Base-by-base conservation (phyloP, 1,140 invertebrate genomes). In the Drosophila repleta region DNA sequence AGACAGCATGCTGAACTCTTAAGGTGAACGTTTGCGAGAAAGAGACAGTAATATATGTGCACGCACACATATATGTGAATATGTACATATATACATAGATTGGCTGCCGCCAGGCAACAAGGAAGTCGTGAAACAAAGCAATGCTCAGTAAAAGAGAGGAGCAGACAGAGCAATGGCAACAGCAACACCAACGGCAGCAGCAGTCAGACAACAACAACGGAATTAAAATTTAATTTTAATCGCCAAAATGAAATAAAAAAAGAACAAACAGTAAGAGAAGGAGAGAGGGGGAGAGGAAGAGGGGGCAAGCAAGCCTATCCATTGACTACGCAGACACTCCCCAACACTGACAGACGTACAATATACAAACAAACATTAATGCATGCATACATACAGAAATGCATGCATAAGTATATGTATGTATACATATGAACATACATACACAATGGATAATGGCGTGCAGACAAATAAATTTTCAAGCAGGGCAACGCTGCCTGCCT, bases 141-240 rank as follows among this genome's bases (percentile, higher is more conserved):
- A 73, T 75, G 82, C 72, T 70, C 68, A 76, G 68, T 82, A 62
- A 70, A 56, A 52, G 55, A 79, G 66, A 62, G 66, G 45, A 26
- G 29, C 29, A 69, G 35, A 68, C 46, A 45, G 29, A 29, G 39
- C 46, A 64, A 53, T 55, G 45, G 32, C 21, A 55, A 21, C 49
- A 64, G 24, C 72, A 76, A n/a, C n/a, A n/a, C n/a, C n/a, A n/a
- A 53, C 60, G 45, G 32, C 21, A 55, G 17, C 49, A 64, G 24
- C 72, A 76, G 48, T 67, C 74, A 72, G 61, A 71, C 60, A 70
- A 60, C 57, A 63, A 62, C 48, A 68, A 57, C 49, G 58, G 74
- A 85, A 87, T 87, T 84, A 89, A 85, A 87, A 71, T 87, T 85
- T 75, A 85, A 85, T 85, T 85, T 85, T 85, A 85, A 85, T 85